Conservation (phyloP, 1,140 invertebrate species). For the Ganaspis sp. region DNA sequence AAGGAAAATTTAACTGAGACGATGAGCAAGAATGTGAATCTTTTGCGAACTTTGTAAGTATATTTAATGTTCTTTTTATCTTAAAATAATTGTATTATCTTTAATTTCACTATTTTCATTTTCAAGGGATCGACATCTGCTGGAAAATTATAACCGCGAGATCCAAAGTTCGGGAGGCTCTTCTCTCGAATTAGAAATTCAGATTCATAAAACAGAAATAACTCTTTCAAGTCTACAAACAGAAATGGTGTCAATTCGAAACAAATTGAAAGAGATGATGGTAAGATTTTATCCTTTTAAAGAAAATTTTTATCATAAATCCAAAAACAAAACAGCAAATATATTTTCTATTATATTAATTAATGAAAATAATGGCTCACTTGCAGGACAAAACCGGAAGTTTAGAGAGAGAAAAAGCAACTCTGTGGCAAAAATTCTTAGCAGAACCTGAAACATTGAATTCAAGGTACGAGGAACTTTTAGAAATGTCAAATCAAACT, state of each 20-base stretch:
- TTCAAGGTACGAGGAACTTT: slow-evolving; percentile 59
- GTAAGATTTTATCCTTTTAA: slow-evolving; percentile 60
- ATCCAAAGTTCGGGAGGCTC: slow-evolving; percentile 58
- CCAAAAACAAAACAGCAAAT: slow-evolving; percentile 17
- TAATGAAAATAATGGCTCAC: slow-evolving; percentile 33
- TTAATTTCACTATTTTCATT: neutral
- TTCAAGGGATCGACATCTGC: neutral
- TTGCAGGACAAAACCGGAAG: slow-evolving; percentile 61
- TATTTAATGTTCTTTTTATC: slow-evolving; percentile 13
- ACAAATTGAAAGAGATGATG: slow-evolving; percentile 62
- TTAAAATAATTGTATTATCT: no score
- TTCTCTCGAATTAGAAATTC: slow-evolving; percentile 44
- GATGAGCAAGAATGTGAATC: slow-evolving; percentile 40
- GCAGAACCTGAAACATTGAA: slow-evolving; percentile 63
- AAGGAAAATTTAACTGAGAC: slow-evolving; percentile 36
- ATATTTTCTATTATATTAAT: slow-evolving; percentile 23
- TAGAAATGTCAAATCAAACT: slow-evolving; percentile 38
- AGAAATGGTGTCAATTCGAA: slow-evolving; percentile 53
- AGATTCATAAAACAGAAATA: slow-evolving; percentile 51
- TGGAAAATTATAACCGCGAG: slow-evolving; percentile 55
- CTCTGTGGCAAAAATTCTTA: slow-evolving; percentile 63
- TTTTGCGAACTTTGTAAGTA: slow-evolving; percentile 40
- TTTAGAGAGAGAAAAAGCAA: slow-evolving; percentile 62
- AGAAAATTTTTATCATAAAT: slow-evolving; percentile 23
- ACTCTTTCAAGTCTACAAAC: slow-evolving; percentile 51